These are phyloP conservation scores for Megatriorchis doriae DNA, from an alignment of 2,113 vertebrate genomes.

Conservation along the genomic window DNA sequence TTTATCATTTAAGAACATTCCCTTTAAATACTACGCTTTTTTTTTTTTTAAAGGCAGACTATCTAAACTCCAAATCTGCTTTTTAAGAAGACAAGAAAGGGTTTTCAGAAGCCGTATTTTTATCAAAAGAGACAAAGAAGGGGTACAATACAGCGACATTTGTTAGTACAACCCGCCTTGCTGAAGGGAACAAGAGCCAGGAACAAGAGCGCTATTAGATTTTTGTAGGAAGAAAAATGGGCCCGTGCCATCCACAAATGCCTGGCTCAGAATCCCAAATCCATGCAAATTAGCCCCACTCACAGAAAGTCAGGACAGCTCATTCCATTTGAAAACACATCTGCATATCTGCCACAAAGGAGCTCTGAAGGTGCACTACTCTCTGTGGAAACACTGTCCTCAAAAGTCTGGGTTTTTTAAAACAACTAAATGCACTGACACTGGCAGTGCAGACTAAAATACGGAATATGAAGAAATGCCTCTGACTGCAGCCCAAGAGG, in stretches of 20 bases:
- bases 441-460: not conserved
- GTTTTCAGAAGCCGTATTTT: not conserved
- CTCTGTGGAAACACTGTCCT: not conserved
- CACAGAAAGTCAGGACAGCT: not conserved
- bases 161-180: not conserved
- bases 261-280: not conserved
- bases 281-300: rapidly evolving
- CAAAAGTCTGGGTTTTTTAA: not conserved
- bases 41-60: not conserved
- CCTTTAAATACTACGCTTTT: not conserved
- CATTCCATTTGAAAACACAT: not conserved
- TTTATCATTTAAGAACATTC: not conserved
- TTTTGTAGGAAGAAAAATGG: not conserved
- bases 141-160: not conserved
- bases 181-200: not conserved
- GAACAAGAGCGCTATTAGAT: not conserved
- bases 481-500: not conserved
- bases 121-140: not conserved
- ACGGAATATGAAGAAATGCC: rapidly evolving
- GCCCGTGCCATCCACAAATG: not conserved
- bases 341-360: not conserved
- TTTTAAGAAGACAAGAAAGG: not conserved
- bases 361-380: not conserved
- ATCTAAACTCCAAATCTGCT: not conserved
- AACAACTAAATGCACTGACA: not conserved